phyloP scores from a whole-genome alignment of 2,888 invertebrate species.

The Gastrophysa polygoni region DNA sequence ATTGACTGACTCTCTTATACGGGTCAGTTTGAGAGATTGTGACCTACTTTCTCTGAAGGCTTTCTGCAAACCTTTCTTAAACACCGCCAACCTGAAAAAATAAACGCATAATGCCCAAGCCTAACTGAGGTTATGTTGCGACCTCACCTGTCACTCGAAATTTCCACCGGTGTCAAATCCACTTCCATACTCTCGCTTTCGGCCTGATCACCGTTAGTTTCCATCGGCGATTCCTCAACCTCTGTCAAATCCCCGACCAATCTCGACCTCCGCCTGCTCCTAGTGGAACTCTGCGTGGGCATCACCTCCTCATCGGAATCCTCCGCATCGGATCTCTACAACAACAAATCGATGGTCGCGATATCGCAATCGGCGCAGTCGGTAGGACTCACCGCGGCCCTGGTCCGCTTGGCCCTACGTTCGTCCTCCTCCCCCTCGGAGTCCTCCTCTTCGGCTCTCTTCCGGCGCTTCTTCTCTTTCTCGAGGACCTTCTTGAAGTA shows the following conservation, averaged over 20 bases:
- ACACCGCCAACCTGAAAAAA: conserved; percentile 63
- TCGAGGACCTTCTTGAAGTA: conserved; percentile 93
- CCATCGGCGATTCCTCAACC: conserved; percentile 30
- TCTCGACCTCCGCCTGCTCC: conserved; percentile 25
- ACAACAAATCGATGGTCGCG: conserved; percentile 7
- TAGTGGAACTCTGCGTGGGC: conserved; percentile 39
- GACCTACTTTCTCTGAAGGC: conserved; percentile 79
- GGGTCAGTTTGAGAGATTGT: conserved; percentile 72
- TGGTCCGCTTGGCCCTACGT: conserved; percentile 57
- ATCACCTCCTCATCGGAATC: conserved; percentile 39
- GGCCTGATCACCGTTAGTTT: conserved; percentile 19
- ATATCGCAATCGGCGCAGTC: not conserved
- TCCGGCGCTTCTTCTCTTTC: conserved; percentile 74
- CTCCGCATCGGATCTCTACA: conserved; percentile 35
- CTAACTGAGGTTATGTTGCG: not conserved
- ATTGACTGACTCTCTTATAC: conserved; percentile 71
- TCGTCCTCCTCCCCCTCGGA: conserved; percentile 58
- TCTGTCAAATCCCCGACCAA: conserved; percentile 29
- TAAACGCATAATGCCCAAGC: not conserved
- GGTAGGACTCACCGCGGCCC: conserved; percentile 54
- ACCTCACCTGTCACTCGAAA: conserved; percentile 39
- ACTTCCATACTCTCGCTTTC: conserved; percentile 42
- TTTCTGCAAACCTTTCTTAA: conserved; percentile 75
- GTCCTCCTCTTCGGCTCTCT: conserved; percentile 58
- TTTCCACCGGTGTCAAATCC: conserved; percentile 39